phyloP scores from a whole-genome alignment of 2,888 invertebrate genomes.

The Limenitis camilla region DNA sequence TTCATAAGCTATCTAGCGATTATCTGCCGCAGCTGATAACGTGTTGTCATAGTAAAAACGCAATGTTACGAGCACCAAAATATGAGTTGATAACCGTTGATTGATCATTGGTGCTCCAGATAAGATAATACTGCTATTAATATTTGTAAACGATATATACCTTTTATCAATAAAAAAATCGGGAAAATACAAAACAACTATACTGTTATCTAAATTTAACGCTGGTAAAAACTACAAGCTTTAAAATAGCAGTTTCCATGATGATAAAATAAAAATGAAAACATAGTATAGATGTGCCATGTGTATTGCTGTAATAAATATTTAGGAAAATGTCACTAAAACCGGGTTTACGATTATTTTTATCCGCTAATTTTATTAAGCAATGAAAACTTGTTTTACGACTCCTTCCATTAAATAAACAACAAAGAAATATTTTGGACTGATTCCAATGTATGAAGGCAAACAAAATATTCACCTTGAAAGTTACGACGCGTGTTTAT shows the following conservation, averaged over 20 bases:
- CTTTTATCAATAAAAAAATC: no score
- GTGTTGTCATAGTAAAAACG: slow-evolving; percentile 20
- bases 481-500: slow-evolving; percentile 5
- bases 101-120: slow-evolving; percentile 9
- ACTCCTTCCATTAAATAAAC: slow-evolving; percentile 6
- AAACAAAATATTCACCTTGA: slow-evolving; percentile 12
- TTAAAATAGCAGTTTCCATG: no score
- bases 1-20: slow-evolving; percentile 27
- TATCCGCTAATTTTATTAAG: slow-evolving; percentile 4
- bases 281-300: no score
- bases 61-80: slow-evolving; percentile 24
- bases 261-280: not conserved
- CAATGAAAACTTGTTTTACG: slow-evolving; percentile 10
- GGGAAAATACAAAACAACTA: no score
- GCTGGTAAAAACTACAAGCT: no score
- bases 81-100: slow-evolving; percentile 25
- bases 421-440: slow-evolving; percentile 14
- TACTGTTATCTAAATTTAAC: no score
- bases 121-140: not conserved
- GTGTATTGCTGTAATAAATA: not conserved
- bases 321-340: not conserved
- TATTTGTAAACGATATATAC: no score
- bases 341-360: not conserved
- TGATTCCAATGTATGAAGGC: slow-evolving; percentile 11
- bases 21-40: slow-evolving; percentile 26